phyloP scores from a whole-genome alignment of 2,113 vertebrate genomes.

The Furnarius figulus region DNA sequence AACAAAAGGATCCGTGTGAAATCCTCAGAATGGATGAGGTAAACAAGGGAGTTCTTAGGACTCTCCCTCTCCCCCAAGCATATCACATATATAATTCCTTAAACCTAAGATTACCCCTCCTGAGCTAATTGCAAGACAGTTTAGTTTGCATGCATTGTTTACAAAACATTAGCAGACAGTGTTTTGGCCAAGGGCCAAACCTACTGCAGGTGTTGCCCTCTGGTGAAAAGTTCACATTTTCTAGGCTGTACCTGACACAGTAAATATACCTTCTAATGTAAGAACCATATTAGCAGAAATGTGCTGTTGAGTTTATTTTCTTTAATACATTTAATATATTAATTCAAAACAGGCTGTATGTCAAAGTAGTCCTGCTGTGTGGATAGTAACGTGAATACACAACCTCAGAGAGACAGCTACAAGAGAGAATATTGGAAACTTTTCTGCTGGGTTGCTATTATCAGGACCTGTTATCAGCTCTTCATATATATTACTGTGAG shows the following conservation, averaged over 20 bases:
- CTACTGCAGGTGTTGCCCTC: neutral
- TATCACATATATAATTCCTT: neutral
- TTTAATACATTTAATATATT: neutral
- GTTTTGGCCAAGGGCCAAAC: neutral
- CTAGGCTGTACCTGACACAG: neutral
- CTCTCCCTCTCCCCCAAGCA: neutral
- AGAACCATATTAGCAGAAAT: neutral
- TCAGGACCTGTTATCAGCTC: neutral
- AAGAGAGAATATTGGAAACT: neutral
- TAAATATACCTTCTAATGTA: neutral
- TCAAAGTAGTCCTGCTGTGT: neutral
- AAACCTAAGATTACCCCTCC: neutral
- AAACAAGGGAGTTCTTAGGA: neutral
- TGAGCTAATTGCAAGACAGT: neutral
- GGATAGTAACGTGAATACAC: neutral
- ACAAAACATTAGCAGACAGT: neutral
- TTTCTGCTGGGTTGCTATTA: neutral
- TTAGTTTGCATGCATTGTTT: neutral
- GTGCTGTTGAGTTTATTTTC: neutral
- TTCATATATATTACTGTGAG: neutral
- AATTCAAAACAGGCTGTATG: neutral
- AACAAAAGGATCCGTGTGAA: neutral
- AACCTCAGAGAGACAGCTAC: neutral
- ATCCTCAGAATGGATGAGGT: neutral
- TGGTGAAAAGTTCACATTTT: neutral